phyloP scores from a whole-genome alignment of 2,888 invertebrate genomes.

The Eugnorisma glareosa region DNA sequence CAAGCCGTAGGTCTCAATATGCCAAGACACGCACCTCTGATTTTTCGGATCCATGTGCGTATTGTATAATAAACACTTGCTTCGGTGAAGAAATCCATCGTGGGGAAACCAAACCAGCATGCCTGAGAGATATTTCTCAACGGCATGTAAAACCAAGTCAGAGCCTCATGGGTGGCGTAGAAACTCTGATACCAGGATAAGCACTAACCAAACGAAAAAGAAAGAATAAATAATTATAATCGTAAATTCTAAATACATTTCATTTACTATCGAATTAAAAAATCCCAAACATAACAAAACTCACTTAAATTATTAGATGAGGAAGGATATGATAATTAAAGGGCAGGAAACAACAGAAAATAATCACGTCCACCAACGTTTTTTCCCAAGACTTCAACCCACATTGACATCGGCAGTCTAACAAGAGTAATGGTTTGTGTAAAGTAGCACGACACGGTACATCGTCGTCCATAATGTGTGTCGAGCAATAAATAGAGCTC shows the following conservation, averaged over 20 bases:
- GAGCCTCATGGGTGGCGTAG: no score
- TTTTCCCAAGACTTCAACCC: background rate
- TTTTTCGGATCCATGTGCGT: no score
- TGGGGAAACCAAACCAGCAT: no score
- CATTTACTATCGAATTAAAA: no score
- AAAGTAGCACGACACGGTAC: slow-evolving; percentile 20
- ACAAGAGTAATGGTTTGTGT: slow-evolving; percentile 31
- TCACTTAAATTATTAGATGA: background rate
- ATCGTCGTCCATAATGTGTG: slow-evolving; percentile 19
- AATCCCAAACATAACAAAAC: background rate
- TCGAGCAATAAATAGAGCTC: slow-evolving; percentile 24
- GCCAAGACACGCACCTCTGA: no score
- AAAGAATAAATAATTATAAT: background rate
- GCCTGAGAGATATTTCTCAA: no score
- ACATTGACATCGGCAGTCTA: slow-evolving; percentile 14
- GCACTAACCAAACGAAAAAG: no score
- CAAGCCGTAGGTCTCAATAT: no score
- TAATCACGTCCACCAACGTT: slow-evolving; percentile 6
- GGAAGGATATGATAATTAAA: background rate
- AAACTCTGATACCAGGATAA: no score
- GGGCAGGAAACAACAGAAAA: background rate
- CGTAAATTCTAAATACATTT: background rate
- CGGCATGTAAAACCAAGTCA: no score
- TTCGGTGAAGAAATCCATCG: no score
- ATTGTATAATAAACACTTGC: no score